These are phyloP conservation scores for Misgurnus anguillicaudatus DNA, from an alignment of 2,113 vertebrate species.

Conservation along the genomic window DNA sequence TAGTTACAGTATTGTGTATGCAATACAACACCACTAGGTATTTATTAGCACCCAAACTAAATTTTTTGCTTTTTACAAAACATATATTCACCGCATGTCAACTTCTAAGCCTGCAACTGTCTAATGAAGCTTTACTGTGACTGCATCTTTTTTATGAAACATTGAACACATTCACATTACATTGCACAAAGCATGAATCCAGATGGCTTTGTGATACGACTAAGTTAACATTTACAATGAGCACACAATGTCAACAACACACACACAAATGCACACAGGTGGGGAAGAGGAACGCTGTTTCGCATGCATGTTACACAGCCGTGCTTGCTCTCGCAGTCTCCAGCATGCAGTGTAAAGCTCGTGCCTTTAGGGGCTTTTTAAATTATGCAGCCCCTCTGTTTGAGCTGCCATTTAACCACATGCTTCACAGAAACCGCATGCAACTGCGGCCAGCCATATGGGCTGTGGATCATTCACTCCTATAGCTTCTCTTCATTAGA, in stretches of 20 bases:
- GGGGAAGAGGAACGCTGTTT: not conserved
- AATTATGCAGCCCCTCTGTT: conserved; percentile 51
- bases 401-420: conserved; percentile 39
- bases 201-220: not conserved
- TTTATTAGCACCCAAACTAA: too few relatives aligned
- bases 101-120: too few relatives aligned
- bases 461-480: conserved; percentile 3
- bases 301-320: conserved; percentile 15
- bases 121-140: too few relatives aligned
- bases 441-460: conserved; percentile 32
- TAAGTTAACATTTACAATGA: not conserved
- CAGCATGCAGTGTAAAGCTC: conserved; percentile 27
- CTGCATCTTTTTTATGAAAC: too few relatives aligned
- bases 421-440: conserved; percentile 33
- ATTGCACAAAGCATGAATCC: too few relatives aligned
- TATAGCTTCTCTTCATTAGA: conserved; percentile 13
- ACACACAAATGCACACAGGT: not conserved
- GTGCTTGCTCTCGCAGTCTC: conserved; percentile 14
- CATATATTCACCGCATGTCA: too few relatives aligned
- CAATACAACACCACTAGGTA: too few relatives aligned
- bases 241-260: not conserved
- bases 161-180: too few relatives aligned
- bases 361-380: conserved; percentile 33
- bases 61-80: too few relatives aligned
- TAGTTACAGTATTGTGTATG: too few relatives aligned